Base-by-base conservation (phyloP, 1,140 invertebrate genomes). In the Prorops nasuta region DNA sequence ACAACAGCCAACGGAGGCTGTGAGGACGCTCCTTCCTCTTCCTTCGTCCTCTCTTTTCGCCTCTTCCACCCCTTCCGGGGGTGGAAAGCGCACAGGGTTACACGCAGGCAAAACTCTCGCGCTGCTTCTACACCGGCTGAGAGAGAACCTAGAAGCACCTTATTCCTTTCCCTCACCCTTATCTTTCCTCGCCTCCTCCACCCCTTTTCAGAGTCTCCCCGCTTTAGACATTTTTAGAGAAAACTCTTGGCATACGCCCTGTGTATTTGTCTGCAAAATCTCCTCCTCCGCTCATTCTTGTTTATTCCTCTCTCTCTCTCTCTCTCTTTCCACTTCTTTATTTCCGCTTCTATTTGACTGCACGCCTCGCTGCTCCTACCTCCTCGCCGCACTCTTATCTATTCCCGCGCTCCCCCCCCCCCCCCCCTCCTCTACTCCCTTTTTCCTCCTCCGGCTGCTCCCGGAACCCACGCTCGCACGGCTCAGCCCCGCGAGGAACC, bases 1-100 rank as follows among this genome's bases (percentile, higher is more conserved):
- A 75, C 67, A 73, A 73, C 68, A 72, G 64, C 69, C 50, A 52
- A 49, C 52, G 44, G 49, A 55, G 37, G 52, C 56, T 52, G 52
- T 56, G 56, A 58, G 50, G 32, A 28, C 39, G 34, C 51, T 32
- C 44, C 39, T 43, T 15, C 31, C 10, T 51, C 39, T 49, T 35
- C 28, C 46, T 45, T 51, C 49, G 38, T 54, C 49, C 51, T 35
- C 34, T 49, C 51, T 12, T 32, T 24, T 10, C 18, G 16, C 35
- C 10, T n/a, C 19, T 21, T 24, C 31, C 49, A 52, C 38, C 53
- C 37, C 47, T 57, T 22, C 39, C 37, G n/a, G n/a, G n/a, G n/a
- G n/a, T n/a, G n/a, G n/a, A 10, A 28, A 28, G 24, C 4, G 4
- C 24, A 10, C 24, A 10, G 10, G 24, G 24, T 6, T 28, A 10